Evolutionary conservation across 2,113 vertebrate genomes (phyloP).

Genomic region (Semnopithecus entellus): DNA sequence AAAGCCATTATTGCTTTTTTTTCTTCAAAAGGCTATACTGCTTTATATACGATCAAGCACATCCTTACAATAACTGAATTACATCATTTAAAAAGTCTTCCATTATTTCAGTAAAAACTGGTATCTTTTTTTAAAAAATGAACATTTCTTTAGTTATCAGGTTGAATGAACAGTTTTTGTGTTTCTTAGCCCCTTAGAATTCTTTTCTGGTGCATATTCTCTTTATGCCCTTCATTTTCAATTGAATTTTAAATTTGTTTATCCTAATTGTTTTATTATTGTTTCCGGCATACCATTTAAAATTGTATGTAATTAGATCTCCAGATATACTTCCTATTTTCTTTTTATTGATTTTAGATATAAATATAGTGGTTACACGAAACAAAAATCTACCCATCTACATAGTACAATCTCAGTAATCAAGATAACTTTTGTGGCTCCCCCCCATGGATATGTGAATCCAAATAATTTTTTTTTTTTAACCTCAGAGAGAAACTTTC

Average conservation of each 20-base stretch:
- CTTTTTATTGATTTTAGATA: neutral
- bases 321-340: neutral
- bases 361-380: neutral
- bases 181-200: neutral
- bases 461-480: neutral
- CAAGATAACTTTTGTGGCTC: neutral
- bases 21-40: neutral
- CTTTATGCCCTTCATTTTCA: neutral
- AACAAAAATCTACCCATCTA: neutral
- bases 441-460: neutral
- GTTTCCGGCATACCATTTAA: neutral
- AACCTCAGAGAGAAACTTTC: neutral
- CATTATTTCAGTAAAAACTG: neutral
- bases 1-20: neutral
- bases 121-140: neutral
- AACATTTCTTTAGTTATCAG: neutral
- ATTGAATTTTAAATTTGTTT: neutral
- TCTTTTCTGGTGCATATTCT: neutral
- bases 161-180: neutral
- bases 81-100: neutral
- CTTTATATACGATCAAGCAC: neutral
- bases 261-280: constrained; percentile 3
- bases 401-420: neutral
- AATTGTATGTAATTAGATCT: neutral
- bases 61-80: neutral